Conservation (phyloP, 1,140 invertebrate species). For the Papilio xuthus region DNA sequence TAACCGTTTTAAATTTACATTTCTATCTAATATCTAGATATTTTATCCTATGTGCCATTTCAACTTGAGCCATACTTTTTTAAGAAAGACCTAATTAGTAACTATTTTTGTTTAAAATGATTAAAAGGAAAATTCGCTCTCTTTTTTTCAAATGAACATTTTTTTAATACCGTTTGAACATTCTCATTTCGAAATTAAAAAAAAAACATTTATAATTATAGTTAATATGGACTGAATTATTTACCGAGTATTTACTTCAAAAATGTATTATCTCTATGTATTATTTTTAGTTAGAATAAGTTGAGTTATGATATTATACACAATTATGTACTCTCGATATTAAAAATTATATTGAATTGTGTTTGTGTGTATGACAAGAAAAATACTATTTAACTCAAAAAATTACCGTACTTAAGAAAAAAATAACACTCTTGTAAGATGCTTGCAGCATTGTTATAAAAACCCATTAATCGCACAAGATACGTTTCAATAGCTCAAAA, state of each 20-base stretch:
- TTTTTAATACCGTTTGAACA: not conserved
- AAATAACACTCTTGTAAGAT: not conserved
- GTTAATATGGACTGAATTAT: conserved; percentile 13
- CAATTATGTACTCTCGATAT: conserved; percentile 24
- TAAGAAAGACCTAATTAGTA: not conserved
- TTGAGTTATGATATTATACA: conserved; percentile 21
- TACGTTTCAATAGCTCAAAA: conserved; percentile 31
- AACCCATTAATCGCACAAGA: conserved; percentile 24
- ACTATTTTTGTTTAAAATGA: not conserved
- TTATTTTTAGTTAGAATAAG: conserved; percentile 28
- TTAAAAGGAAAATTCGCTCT: not conserved
- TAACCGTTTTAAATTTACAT: not conserved
- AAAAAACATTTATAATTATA: not conserved
- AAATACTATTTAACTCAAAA: not conserved
- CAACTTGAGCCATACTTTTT: not conserved
- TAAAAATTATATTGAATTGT: conserved; percentile 9
- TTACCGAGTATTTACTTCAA: conserved; percentile 31
- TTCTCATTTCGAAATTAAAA: not conserved
- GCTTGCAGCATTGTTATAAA: conserved; percentile 3
- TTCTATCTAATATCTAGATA: not conserved
- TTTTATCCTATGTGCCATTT: conserved; percentile 4
- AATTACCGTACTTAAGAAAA: conserved; percentile 17
- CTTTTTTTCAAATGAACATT: conserved; percentile 6
- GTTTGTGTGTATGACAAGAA: conserved; percentile 9
- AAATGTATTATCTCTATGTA: conserved; percentile 24